Base-by-base conservation (phyloP, 2,888 invertebrate genomes). In the Phengaris arion region DNA sequence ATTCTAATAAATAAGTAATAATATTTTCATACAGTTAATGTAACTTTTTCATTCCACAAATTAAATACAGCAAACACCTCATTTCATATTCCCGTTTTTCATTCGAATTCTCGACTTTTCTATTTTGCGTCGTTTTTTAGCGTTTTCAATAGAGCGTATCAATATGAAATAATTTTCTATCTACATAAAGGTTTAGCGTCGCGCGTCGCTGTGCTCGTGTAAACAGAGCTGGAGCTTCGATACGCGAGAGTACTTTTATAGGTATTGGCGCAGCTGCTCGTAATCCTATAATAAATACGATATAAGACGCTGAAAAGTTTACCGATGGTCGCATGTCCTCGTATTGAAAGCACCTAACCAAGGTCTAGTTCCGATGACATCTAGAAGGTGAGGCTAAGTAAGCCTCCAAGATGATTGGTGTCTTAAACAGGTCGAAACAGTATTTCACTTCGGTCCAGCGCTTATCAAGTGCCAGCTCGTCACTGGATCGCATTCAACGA, bases 251-350 rank as follows among this genome's bases (percentile, higher is more conserved):
- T 22, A 22, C 22, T 35, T 35, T 64, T 64, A 64, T 64, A 64
- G 64, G 35, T 13, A 45, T 59, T 22, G 22, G 59, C 59, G 59
- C 59, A 59, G 59, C 59, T 22, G 59, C 59, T 22, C 59, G 59
- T 22, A 59, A 59, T 59, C 59, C 22, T 59, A 22, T 15, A 59
- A 22, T 45, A 13, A 64, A 45, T 64, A 64, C 64, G 35, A 64
- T 12, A 45, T 64, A 64, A 45, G 64, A 64, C 12, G 64, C 13
- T 35, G 35, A 35, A 35, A 35, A 35, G 35, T 3, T 22, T 35
- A 35, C 35, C 35, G 35, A 35, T 3, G 35, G 35, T 35, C 22
- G 22, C n/a, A n/a, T 22, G 22, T 22, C 35, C 35, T 35, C 35
- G 35, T 35, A 3, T 35, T 35, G 4, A 1, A 35, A 35, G 35